Evolutionary conservation across 1,140 invertebrate species (phyloP).

Genomic region (Drosophila arawakana): DNA sequence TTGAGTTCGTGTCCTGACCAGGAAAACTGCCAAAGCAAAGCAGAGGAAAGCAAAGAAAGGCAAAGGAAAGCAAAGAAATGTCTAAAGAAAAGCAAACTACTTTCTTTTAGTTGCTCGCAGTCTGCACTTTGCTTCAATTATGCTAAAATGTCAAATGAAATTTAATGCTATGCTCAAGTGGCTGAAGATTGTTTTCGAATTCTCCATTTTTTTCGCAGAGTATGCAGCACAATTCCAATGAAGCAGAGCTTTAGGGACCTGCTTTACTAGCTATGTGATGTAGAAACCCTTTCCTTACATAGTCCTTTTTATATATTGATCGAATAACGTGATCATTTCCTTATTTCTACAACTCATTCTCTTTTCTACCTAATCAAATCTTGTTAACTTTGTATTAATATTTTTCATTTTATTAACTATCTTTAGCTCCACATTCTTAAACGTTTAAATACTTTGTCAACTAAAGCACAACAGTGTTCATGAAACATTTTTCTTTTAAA

Average conservation of each 20-base stretch:
- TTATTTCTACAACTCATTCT: too few relatives aligned
- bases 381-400: too few relatives aligned
- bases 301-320: too few relatives aligned
- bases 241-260: too few relatives aligned
- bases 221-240: background rate
- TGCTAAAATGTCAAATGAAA: conserved; percentile 82
- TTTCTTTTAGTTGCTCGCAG: conserved; percentile 24
- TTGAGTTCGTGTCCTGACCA: conserved; percentile 67
- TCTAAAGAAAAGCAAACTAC: conserved; percentile 5
- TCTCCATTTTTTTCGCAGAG: conserved; percentile 20
- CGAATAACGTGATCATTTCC: too few relatives aligned
- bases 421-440: background rate
- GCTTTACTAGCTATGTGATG: too few relatives aligned
- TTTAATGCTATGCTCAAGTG: conserved; percentile 79
- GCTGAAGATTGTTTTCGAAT: conserved; percentile 45
- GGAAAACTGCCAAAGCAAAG: conserved; percentile 4
- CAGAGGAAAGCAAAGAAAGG: background rate
- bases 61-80: background rate
- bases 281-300: too few relatives aligned
- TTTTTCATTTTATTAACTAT: too few relatives aligned
- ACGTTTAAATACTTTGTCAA: background rate
- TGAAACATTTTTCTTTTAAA: background rate
- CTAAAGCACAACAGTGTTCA: too few relatives aligned
- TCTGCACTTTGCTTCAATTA: conserved; percentile 74
- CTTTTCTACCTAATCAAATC: too few relatives aligned